Percentiles rank a stretch among this genome's conserved stretches.
phyloP scores from a whole-genome alignment of 2,113 vertebrate genomes.

The Aix galericulata region DNA sequence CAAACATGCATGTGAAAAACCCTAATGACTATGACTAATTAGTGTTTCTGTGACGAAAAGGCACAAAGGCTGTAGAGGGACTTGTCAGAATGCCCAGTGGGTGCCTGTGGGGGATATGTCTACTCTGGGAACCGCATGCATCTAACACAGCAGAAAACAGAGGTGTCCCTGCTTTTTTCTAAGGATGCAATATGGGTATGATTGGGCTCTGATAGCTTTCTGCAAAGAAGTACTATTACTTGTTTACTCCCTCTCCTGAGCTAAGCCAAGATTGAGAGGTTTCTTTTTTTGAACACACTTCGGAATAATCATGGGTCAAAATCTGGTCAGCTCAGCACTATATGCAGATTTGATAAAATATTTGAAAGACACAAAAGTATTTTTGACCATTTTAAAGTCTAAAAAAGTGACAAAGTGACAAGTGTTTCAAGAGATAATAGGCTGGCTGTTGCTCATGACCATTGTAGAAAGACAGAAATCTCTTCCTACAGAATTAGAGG shows the following conservation, averaged over 20 bases:
- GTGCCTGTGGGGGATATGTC: rapidly evolving
- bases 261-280: rapidly evolving
- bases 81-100: neutral
- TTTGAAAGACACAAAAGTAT: neutral
- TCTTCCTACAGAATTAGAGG: neutral
- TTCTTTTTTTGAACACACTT: neutral
- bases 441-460: neutral
- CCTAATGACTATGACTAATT: neutral
- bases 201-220: neutral
- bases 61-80: neutral
- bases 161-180: neutral
- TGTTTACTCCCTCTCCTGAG: neutral
- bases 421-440: neutral
- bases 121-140: neutral
- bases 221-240: neutral
- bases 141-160: neutral
- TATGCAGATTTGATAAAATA: neutral
- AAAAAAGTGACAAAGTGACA: neutral
- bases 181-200: neutral
- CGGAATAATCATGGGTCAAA: neutral
- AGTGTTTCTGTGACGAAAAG: neutral
- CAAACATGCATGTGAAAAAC: neutral
- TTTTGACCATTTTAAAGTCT: neutral
- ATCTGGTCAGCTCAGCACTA: neutral
- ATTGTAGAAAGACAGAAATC: neutral